Evolutionary conservation across 1,140 invertebrate species (phyloP).

Genomic region (Eupeodes corollae): DNA sequence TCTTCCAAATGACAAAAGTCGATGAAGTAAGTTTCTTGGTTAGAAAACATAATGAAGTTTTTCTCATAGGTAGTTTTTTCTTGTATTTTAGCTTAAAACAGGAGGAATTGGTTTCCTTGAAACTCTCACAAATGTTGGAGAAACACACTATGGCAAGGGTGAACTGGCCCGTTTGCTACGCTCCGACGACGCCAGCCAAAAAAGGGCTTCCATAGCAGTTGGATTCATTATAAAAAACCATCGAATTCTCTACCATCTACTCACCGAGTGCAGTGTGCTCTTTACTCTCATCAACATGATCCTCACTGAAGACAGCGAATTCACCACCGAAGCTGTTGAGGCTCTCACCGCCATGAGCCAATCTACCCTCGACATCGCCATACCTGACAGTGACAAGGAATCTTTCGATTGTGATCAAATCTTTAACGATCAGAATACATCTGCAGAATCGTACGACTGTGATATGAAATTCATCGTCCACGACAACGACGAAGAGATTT

Average conservation of each 20-base stretch:
- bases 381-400: constrained; percentile 15
- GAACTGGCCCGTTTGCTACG: constrained; percentile 28
- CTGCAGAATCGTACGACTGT: constrained; percentile 9
- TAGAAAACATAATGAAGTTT: not conserved
- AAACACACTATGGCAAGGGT: constrained; percentile 34
- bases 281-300: constrained; percentile 25
- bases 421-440: constrained; percentile 8
- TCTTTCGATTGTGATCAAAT: constrained; percentile 3
- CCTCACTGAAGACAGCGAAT: constrained; percentile 22
- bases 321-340: constrained; percentile 27
- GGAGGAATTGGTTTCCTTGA: constrained; percentile 30
- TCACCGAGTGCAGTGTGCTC: constrained; percentile 29
- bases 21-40: constrained; percentile 17
- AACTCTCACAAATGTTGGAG: constrained; percentile 30
- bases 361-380: constrained; percentile 22
- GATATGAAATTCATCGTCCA: constrained; percentile 31
- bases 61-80: not conserved
- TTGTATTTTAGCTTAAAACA: constrained; percentile 18
- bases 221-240: constrained; percentile 31
- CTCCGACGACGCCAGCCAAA: constrained; percentile 21
- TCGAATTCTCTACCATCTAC: constrained; percentile 28
- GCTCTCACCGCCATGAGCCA: constrained; percentile 27
- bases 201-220: constrained; percentile 29
- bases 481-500: constrained; percentile 3
- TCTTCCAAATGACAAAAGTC: constrained; percentile 29